phyloP scores from a whole-genome alignment of 1,140 invertebrate species.

The Vollenhovia emeryi region DNA sequence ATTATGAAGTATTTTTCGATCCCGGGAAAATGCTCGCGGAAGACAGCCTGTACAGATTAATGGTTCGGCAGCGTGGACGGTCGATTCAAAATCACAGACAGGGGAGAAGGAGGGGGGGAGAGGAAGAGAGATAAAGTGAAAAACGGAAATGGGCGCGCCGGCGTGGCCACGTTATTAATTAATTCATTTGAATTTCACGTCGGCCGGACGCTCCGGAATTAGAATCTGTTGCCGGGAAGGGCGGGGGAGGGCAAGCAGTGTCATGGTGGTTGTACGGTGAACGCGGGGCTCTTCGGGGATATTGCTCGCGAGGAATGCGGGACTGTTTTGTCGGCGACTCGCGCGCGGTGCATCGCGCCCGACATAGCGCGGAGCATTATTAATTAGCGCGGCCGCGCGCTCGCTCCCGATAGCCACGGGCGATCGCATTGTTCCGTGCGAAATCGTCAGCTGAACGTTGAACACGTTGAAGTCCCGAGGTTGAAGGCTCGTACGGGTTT shows the following conservation, averaged over 20 bases:
- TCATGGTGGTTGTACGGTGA: neutral
- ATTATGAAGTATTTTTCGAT: slow-evolving; percentile 19
- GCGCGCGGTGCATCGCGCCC: neutral
- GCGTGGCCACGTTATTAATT: slow-evolving; percentile 63
- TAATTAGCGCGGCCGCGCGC: slow-evolving; percentile 20
- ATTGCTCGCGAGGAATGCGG: slow-evolving; percentile 1
- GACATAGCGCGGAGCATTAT: slow-evolving; percentile 15
- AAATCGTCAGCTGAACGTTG: slow-evolving; percentile 37
- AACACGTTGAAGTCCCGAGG: neutral
- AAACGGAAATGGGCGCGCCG: neutral
- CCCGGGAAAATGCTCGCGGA: slow-evolving; percentile 7
- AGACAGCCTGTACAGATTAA: neutral
- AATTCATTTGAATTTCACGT: slow-evolving; percentile 61
- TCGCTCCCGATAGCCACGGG: neutral
- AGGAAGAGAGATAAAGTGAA: neutral
- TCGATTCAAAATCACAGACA: neutral
- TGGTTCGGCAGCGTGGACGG: neutral
- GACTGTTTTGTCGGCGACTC: neutral
- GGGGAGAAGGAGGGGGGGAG: neutral
- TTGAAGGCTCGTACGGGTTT: neutral
- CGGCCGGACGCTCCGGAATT: slow-evolving; percentile 22
- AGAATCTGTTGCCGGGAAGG: slow-evolving; percentile 53
- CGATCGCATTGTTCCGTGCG: slow-evolving; percentile 25
- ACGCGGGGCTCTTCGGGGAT: slow-evolving; percentile 1
- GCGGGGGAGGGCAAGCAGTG: neutral